Evolutionary conservation across 2,113 vertebrate species (phyloP), one percentile per base, ranked within the genome.

Genomic region (Potamarius usumacintae): DNA sequence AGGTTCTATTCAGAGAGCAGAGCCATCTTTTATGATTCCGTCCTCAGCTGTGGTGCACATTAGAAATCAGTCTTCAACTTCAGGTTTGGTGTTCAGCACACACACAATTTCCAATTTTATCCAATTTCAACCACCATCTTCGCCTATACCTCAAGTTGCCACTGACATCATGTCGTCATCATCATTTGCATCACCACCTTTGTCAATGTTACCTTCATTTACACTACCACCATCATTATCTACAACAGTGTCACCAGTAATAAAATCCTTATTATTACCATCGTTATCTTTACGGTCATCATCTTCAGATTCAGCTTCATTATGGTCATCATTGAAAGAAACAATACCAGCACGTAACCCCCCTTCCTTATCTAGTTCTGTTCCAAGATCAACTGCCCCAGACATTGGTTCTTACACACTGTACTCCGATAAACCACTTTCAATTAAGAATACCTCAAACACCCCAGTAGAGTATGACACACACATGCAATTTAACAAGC

Each of bases 31-130:
- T 69, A 85, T 81, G 42, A 92, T 90, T 67, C 93, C 93, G 0
- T 91, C 83, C 0, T 91, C 90, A 62, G 83, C 90, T 76, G 90
- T 92, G 69, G 92, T 90, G 90, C 93, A 90, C 91, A 92, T 90
- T 85, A 87, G 89, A 94, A 87, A 90, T 93, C 85, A 83, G 87
- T 91, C 93, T 27, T 90, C 93, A 81, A 87, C 90, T 91, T 95
- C 97, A 98, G 97, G 98, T 99, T 95, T 97, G 97, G 94, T 92
- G 93, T 92, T 82, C 83, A 92, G 92, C 90, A 93, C 92, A 95
- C 95, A 93, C 60, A 55, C 27, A 48, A 22, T 20, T n/a, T 25
- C 42, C 18, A 85, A 8, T 58, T 63, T 62, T 63, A 85, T 82
- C 84, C 91, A 90, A 27, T 86, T 92, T 83, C 87, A 87, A 88